phyloP scores from a whole-genome alignment of 2,888 invertebrate species.

The Baccha elongata region DNA sequence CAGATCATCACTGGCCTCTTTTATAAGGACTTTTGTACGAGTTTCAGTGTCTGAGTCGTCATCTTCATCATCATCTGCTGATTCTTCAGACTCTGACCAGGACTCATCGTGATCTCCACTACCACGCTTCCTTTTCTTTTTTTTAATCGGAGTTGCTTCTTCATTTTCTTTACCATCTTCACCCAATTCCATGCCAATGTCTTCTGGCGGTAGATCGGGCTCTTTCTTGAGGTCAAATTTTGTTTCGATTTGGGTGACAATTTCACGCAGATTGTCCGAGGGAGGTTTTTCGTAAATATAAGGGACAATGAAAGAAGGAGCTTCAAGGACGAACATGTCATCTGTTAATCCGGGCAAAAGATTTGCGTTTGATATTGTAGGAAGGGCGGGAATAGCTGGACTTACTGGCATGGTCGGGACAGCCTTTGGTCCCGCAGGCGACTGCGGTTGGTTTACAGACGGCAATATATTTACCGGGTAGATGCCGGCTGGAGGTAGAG shows the following conservation, averaged over 20 bases:
- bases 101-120: slow-evolving; percentile 85
- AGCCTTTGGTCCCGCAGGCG: slow-evolving; percentile 78
- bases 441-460: slow-evolving; percentile 82
- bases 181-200: slow-evolving; percentile 82
- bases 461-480: slow-evolving; percentile 86
- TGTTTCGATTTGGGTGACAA: slow-evolving; percentile 86
- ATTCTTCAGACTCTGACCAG: slow-evolving; percentile 84
- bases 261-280: slow-evolving; percentile 89
- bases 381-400: slow-evolving; percentile 78
- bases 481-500: slow-evolving; percentile 83
- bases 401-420: slow-evolving; percentile 69
- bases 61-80: slow-evolving; percentile 83
- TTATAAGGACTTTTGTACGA: slow-evolving; percentile 83
- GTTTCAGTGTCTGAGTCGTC: slow-evolving; percentile 83
- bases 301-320: slow-evolving; percentile 96
- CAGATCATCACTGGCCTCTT: slow-evolving; percentile 84
- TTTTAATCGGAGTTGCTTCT: slow-evolving; percentile 80
- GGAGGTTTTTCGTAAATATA: slow-evolving; percentile 96
- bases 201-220: slow-evolving; percentile 84
- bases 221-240: slow-evolving; percentile 83
- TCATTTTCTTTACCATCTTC: slow-evolving; percentile 76
- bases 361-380: slow-evolving; percentile 83
- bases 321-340: slow-evolving; percentile 96
- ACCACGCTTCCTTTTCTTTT: slow-evolving; percentile 79
- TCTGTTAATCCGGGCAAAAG: slow-evolving; percentile 93